Evolutionary conservation across 2,797 vertebrate genomes (phyloP), one percentile per base, ranked within the genome.

Genomic region (Sandelia bainsii): DNA sequence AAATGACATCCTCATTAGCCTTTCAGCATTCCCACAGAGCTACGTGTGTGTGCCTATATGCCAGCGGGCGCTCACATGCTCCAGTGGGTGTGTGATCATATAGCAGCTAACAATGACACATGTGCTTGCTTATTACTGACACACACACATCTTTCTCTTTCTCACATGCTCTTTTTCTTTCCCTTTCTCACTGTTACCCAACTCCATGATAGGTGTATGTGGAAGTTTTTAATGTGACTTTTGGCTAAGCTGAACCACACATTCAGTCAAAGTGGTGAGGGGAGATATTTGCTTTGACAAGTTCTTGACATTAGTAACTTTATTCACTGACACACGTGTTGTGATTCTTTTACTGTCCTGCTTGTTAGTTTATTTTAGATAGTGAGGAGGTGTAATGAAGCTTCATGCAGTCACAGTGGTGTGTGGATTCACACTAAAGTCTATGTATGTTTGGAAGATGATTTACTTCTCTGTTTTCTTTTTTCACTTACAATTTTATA

Each of bases 211-310:
- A 29, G 78, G 46, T 50, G 72, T 80, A 51, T 82, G 71, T 80
- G 74, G 39, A 77, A 76, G 40, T 59, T 72, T 84, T 90, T 89
- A 84, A 87, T 78, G 72, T 53, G 78, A 86, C 83, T 85, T 81
- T 58, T 82, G 89, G 88, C 78, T 84, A 86, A 81, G 72, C 81
- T 87, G 44, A 92, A 92, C 90, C 85, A 37, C 89, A 89, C 80
- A 52, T 89, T 89, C 85, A 88, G 86, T 92, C 88, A 90, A 83
- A 88, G 83, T 70, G 81, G 85, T 83, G 69, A 82, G 65, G 46
- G 72, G 73, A 84, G 59, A 88, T 83, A 79, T 91, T 89, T 89
- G 84, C 91, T 91, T 91, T 88, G 91, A 87, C 87, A 88, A 77
- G 86, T 85, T 88, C 82, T 86, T 42, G 90, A 87, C 79, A 80